A percentile compares a stretch with the other conserved stretches of the same genome.
phyloP scores from a whole-genome alignment of 2,113 vertebrate genomes.

The Sinocyclocheilus maitianheensis region DNA sequence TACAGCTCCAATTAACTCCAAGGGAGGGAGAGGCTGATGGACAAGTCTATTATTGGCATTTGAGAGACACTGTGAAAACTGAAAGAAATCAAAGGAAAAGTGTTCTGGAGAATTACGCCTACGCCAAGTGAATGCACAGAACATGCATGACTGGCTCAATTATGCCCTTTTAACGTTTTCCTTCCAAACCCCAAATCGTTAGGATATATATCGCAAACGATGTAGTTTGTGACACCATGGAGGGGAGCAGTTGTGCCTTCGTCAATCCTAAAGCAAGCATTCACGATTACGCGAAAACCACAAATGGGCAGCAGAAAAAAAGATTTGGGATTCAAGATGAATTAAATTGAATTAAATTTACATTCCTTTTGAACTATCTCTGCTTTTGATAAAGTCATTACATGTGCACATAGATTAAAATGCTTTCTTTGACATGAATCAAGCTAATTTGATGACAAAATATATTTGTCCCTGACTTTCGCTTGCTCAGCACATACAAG shows the following conservation, averaged over 20 bases:
- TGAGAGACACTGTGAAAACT: conserved; percentile 67
- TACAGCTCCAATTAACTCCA: conserved; percentile 76
- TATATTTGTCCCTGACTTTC: background rate
- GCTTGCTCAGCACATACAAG: background rate
- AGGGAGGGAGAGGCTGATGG: conserved; percentile 76
- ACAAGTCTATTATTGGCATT: conserved; percentile 79
- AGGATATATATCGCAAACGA: conserved; percentile 61
- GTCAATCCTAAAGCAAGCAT: background rate
- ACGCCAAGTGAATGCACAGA: conserved; percentile 68
- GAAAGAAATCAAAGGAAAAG: conserved; percentile 73
- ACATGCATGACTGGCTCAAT: conserved; percentile 74
- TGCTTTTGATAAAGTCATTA: background rate
- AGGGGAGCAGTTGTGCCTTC: background rate
- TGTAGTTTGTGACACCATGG: conserved; percentile 48
- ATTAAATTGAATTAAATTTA: background rate
- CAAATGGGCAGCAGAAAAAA: background rate
- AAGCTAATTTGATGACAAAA: background rate
- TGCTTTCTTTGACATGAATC: conserved; percentile 10
- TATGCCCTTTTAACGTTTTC: conserved; percentile 65
- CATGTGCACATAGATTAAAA: conserved; percentile 14
- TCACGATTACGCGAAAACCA: background rate
- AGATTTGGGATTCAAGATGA: background rate
- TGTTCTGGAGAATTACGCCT: conserved; percentile 70
- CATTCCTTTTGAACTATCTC: background rate
- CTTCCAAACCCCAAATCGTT: conserved; percentile 46